phyloP scores from a whole-genome alignment of 2,888 invertebrate species.

The Acholoe squamosa region DNA sequence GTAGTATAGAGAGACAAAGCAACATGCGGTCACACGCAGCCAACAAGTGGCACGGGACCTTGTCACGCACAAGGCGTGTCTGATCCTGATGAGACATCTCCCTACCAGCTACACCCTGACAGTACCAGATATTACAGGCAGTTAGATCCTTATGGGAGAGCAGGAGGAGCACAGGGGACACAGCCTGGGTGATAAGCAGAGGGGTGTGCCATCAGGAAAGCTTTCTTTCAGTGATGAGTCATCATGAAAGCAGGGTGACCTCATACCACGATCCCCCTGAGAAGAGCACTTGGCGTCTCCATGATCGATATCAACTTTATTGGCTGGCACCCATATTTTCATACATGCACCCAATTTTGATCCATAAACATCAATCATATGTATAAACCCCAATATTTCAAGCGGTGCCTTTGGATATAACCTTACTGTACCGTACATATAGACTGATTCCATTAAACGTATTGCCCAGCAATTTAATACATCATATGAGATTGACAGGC shows the following conservation, averaged over 20 bases:
- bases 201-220: background rate
- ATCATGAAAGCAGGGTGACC: background rate
- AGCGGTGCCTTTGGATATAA: background rate
- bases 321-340: background rate
- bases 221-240: background rate
- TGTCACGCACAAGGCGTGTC: background rate
- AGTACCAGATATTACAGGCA: background rate
- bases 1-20: background rate
- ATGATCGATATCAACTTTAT: background rate
- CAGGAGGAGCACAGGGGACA: background rate
- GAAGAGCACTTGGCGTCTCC: background rate
- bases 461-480: no score
- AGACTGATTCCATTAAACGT: no score
- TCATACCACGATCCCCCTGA: background rate
- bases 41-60: background rate
- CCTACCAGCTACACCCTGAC: background rate
- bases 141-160: background rate
- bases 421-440: no score
- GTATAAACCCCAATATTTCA: background rate
- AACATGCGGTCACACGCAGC: conserved; percentile 1
- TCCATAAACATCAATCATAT: background rate
- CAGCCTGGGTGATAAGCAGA: background rate
- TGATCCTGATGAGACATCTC: background rate
- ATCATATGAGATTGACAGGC: background rate
- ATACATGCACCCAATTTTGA: no score